A percentile compares a stretch with the other conserved stretches of the same genome.
Conservation (phyloP, 2,797 vertebrate genomes). For the Gymnoscopelus braueri region DNA sequence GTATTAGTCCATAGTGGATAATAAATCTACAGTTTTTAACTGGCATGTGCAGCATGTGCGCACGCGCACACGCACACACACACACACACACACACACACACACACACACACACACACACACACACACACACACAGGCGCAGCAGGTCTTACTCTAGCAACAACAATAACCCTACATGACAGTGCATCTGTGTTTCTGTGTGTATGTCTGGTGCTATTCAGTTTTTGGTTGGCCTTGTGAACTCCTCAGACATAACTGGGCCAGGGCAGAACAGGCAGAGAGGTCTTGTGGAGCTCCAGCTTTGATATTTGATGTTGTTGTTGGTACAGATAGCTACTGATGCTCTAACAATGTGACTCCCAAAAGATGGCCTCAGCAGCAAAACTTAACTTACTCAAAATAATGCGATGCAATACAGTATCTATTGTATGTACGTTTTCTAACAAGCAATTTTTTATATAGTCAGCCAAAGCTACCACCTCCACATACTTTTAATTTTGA, state of each 20-base stretch:
- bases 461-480: neutral
- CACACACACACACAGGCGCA: constrained; percentile 13
- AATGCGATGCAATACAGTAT: neutral
- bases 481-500: too few relatives aligned
- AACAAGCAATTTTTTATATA: too few relatives aligned
- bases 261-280: constrained; percentile 35
- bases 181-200: too few relatives aligned
- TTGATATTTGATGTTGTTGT: constrained; percentile 26
- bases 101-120: constrained; percentile 10
- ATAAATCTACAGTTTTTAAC: neutral
- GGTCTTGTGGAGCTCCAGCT: constrained; percentile 23
- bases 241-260: constrained; percentile 36
- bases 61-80: neutral
- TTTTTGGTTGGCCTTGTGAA: too few relatives aligned
- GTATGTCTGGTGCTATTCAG: too few relatives aligned
- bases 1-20: too few relatives aligned
- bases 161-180: too few relatives aligned
- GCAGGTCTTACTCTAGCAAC: too few relatives aligned
- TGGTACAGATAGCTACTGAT: neutral
- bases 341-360: neutral
- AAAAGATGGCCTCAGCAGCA: constrained; percentile 17
- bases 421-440: too few relatives aligned
- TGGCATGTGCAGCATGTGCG: too few relatives aligned
- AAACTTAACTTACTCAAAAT: constrained; percentile 5
- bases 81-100: neutral